A percentile compares a stretch with the other conserved stretches of the same genome.
Conservation (phyloP, 2,113 vertebrate genomes). For the Vireo altiloquus region DNA sequence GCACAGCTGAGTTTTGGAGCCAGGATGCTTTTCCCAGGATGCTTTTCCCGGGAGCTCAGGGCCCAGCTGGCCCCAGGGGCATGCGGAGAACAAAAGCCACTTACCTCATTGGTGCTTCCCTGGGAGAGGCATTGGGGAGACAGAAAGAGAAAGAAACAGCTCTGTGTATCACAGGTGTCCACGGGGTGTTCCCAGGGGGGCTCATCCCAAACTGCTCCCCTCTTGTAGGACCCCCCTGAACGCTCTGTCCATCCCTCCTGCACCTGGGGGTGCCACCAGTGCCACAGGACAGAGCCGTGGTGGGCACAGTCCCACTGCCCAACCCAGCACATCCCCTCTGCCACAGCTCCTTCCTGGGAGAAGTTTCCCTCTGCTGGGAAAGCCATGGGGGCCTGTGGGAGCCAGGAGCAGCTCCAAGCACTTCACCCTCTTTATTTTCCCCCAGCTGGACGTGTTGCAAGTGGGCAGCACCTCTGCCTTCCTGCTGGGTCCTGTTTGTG, state of each 20-base stretch:
- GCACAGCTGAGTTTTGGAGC: fast-evolving
- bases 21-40: fast-evolving
- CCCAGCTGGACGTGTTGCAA: neutral
- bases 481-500: neutral
- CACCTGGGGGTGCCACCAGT: neutral
- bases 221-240: neutral
- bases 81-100: neutral
- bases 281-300: fast-evolving
- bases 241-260: neutral
- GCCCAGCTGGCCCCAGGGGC: fast-evolving
- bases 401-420: neutral
- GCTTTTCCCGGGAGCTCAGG: neutral
- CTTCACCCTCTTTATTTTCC: neutral
- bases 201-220: neutral
- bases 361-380: neutral
- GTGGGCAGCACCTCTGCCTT: neutral
- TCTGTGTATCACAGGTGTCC: conserved; percentile 21
- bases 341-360: neutral
- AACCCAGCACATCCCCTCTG: neutral
- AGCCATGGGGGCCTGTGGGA: fast-evolving
- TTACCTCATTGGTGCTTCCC: conserved; percentile 99
- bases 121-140: conserved; percentile 73
- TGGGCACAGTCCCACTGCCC: neutral
- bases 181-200: neutral
- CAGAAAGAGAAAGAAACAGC: conserved; percentile 2